phyloP scores from a whole-genome alignment of 2,888 invertebrate genomes.

The Elgonia sp. region DNA sequence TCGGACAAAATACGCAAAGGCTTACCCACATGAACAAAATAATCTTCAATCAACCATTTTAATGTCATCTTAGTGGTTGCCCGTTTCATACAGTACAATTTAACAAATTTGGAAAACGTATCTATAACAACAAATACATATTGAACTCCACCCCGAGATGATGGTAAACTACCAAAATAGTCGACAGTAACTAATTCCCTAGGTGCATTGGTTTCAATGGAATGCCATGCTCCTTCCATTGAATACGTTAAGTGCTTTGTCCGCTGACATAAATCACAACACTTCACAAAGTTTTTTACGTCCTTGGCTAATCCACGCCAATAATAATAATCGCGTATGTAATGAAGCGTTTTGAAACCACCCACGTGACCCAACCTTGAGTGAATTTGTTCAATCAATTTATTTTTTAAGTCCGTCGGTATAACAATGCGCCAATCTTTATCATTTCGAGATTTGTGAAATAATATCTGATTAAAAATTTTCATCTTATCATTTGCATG shows the following conservation, averaged over 20 bases:
- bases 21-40: constrained; percentile 39
- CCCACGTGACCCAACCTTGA: constrained; percentile 31
- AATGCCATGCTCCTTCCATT: constrained; percentile 27
- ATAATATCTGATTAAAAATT: too few species aligned
- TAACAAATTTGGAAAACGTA: constrained; percentile 55
- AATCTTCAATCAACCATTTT: constrained; percentile 10
- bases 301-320: constrained; percentile 21
- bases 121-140: constrained; percentile 56
- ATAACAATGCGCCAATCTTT: constrained; percentile 19
- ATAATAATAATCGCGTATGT: constrained; percentile 16
- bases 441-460: neutral
- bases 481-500: too few species aligned
- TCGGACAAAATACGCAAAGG: constrained; percentile 31
- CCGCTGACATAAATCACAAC: constrained; percentile 32
- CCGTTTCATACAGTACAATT: constrained; percentile 58
- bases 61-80: constrained; percentile 20
- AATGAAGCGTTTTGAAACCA: constrained; percentile 15
- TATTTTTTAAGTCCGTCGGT: neutral
- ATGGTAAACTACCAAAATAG: constrained; percentile 66
- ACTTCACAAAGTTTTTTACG: constrained; percentile 1
- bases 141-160: constrained; percentile 55
- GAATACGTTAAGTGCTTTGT: constrained; percentile 27
- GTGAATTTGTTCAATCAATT: constrained; percentile 24
- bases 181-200: constrained; percentile 60
- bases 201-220: neutral